phyloP scores from a whole-genome alignment of 2,113 vertebrate genomes.

The Antennarius striatus region DNA sequence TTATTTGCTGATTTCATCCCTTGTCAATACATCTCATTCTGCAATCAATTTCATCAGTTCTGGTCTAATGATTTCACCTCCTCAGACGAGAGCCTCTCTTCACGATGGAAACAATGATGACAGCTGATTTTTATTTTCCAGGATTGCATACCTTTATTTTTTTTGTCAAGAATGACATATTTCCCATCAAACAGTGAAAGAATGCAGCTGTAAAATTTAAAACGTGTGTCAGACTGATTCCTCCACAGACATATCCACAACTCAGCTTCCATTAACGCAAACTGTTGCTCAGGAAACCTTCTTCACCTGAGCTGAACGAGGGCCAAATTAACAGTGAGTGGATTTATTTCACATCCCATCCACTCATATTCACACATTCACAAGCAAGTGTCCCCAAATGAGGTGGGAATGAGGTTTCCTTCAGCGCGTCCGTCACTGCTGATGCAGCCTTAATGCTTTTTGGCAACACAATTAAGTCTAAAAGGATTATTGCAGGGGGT shows the following conservation, averaged over 20 bases:
- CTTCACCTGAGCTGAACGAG: not conserved
- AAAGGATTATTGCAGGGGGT: constrained; percentile 21
- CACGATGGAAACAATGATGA: constrained; percentile 31
- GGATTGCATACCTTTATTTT: not conserved
- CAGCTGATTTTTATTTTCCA: not conserved
- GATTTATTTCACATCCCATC: constrained; percentile 21
- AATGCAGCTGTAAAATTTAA: constrained; percentile 13
- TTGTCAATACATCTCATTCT: constrained; percentile 28
- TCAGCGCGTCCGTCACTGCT: not conserved
- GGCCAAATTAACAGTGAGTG: not conserved
- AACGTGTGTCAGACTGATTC: not conserved
- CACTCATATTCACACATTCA: not conserved
- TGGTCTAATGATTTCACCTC: constrained; percentile 10
- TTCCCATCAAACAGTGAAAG: constrained; percentile 9
- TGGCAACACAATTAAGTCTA: constrained; percentile 16
- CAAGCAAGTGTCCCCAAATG: not conserved
- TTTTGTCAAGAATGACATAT: not conserved
- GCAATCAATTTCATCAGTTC: constrained; percentile 21
- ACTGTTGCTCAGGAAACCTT: not conserved
- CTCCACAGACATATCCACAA: no score
- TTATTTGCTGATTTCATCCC: constrained; percentile 3
- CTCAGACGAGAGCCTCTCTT: constrained; percentile 38
- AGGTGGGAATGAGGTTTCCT: constrained; percentile 15
- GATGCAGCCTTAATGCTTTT: constrained; percentile 8
- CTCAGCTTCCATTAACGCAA: not conserved